Evolutionary conservation across 2,888 invertebrate species (phyloP).

Genomic region (Idaea dimidiata): DNA sequence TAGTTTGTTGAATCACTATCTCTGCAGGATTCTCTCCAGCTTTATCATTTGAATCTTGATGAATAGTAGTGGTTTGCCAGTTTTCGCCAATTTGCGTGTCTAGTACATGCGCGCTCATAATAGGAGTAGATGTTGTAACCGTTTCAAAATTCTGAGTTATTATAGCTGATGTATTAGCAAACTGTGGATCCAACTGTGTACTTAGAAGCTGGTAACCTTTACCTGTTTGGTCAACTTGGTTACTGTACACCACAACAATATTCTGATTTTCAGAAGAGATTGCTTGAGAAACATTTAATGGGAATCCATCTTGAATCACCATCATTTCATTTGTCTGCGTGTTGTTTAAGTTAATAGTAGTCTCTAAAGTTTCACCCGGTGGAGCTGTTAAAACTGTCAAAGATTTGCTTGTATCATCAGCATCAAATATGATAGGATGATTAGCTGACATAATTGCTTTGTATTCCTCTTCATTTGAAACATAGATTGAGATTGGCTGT

Average conservation of each 20-base stretch:
- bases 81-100: slow-evolving; percentile 50
- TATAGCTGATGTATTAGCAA: slow-evolving; percentile 64
- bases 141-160: slow-evolving; percentile 69
- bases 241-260: slow-evolving; percentile 84
- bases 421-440: slow-evolving; percentile 70
- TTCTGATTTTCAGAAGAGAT: slow-evolving; percentile 78
- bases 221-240: slow-evolving; percentile 78
- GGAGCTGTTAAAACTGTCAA: slow-evolving; percentile 61
- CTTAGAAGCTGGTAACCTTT: slow-evolving; percentile 77
- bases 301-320: slow-evolving; percentile 82
- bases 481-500: slow-evolving; percentile 73
- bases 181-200: slow-evolving; percentile 55
- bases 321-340: slow-evolving; percentile 82
- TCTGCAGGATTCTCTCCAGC: slow-evolving; percentile 36
- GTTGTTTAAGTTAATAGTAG: slow-evolving; percentile 65
- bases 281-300: slow-evolving; percentile 76
- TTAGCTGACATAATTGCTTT: slow-evolving; percentile 70
- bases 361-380: slow-evolving; percentile 46
- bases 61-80: slow-evolving; percentile 49
- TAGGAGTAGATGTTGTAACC: slow-evolving; percentile 67
- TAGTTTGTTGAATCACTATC: slow-evolving; percentile 31
- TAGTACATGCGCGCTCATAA: slow-evolving; percentile 65
- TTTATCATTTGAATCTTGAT: slow-evolving; percentile 38
- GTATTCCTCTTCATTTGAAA: slow-evolving; percentile 75
- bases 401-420: slow-evolving; percentile 60